These are phyloP conservation scores for Horisme vitalbata DNA, from an alignment of 2,888 invertebrate species.

Conservation along the genomic window DNA sequence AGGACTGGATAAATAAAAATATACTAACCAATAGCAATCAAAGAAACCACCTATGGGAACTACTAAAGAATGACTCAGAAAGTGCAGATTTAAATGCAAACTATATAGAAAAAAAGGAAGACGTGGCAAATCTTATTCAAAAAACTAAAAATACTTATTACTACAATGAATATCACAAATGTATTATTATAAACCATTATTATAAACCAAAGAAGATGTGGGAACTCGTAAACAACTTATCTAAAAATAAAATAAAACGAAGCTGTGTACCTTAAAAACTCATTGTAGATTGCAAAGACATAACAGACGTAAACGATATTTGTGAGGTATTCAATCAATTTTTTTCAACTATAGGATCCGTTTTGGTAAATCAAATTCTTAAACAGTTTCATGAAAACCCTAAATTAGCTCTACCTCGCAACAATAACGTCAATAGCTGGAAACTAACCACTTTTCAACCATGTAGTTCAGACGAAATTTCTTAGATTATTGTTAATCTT, in stretches of 20 bases:
- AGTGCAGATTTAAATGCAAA: not conserved
- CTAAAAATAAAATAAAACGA: not conserved
- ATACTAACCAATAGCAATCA: not conserved
- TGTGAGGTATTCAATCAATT: not conserved
- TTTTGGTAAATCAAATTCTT: not conserved
- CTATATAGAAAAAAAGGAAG: not conserved
- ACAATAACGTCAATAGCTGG: not conserved
- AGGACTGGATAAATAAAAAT: not conserved
- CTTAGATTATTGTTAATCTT: conserved; percentile 8
- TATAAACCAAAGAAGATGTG: not conserved
- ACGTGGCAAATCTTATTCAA: not conserved
- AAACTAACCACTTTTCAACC: not conserved
- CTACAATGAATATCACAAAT: not conserved
- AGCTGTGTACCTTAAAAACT: not conserved
- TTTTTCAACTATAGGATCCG: not conserved
- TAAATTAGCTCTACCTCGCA: not conserved
- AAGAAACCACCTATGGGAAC: not conserved
- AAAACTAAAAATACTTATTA: not conserved
- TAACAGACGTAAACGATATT: not conserved
- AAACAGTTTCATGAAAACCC: not conserved
- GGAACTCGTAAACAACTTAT: not conserved
- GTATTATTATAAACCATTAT: no score
- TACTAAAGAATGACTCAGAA: not conserved
- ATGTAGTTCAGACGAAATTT: conserved; percentile 3
- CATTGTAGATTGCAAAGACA: not conserved